phyloP scores from a whole-genome alignment of 2,113 vertebrate species.

The Cynopterus brachyotis region DNA sequence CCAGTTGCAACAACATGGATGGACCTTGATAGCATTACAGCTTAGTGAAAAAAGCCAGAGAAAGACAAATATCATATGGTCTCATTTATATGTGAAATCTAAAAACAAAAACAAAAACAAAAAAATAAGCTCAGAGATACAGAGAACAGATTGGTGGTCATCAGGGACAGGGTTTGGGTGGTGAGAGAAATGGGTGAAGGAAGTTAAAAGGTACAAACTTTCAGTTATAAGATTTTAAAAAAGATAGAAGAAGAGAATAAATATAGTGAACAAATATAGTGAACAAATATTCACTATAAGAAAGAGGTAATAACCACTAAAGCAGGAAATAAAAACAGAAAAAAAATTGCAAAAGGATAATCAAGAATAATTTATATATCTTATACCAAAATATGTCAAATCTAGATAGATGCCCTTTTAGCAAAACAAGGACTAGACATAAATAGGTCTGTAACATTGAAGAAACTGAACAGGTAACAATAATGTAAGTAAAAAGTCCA shows the following conservation, averaged over 20 bases:
- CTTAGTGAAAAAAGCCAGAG: too few relatives aligned
- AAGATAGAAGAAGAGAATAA: background rate
- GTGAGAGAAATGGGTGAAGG: background rate
- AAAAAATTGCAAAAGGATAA: background rate
- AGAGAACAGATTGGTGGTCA: background rate
- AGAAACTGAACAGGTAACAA: background rate
- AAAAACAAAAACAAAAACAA: too few relatives aligned
- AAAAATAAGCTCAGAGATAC: too few relatives aligned
- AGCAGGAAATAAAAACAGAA: background rate
- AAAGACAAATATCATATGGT: too few relatives aligned
- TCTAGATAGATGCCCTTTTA: background rate
- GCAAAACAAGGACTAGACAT: background rate
- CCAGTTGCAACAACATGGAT: background rate
- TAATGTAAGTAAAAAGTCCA: background rate
- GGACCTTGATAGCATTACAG: background rate
- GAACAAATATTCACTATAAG: background rate
- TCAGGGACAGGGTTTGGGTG: background rate
- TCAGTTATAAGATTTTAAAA: too few relatives aligned
- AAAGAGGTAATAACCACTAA: background rate
- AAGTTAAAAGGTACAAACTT: too few relatives aligned
- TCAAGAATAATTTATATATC: background rate
- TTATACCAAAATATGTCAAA: background rate
- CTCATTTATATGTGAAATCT: too few relatives aligned
- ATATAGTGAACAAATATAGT: too few relatives aligned
- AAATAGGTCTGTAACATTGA: background rate